phyloP scores from a whole-genome alignment of 2,888 invertebrate genomes.

The Trachelus stipa region DNA sequence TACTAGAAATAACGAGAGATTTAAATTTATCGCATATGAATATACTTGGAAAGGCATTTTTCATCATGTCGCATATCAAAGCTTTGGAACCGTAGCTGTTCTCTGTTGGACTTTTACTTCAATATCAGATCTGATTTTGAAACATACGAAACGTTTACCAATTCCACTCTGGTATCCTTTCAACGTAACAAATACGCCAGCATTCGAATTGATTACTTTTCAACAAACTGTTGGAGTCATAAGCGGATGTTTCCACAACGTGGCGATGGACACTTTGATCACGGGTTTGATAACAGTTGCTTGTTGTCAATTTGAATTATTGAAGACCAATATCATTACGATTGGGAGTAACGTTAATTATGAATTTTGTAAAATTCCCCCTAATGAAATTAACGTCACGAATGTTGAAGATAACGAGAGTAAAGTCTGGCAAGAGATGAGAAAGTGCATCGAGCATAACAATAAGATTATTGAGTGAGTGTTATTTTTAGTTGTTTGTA shows the following conservation, averaged over 20 bases:
- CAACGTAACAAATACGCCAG: slow-evolving; percentile 40
- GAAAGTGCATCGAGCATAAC: slow-evolving; percentile 38
- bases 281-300: slow-evolving; percentile 47
- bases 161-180: slow-evolving; percentile 54
- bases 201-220: slow-evolving; percentile 43
- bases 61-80: slow-evolving; percentile 48
- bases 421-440: slow-evolving; percentile 28
- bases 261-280: slow-evolving; percentile 49
- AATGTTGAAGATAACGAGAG: background rate
- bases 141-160: slow-evolving; percentile 37
- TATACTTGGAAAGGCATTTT: slow-evolving; percentile 51
- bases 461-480: slow-evolving; percentile 44
- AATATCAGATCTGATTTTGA: slow-evolving; percentile 32
- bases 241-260: slow-evolving; percentile 45
- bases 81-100: slow-evolving; percentile 37
- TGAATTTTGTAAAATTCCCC: background rate
- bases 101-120: slow-evolving; percentile 45
- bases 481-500: background rate
- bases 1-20: slow-evolving; percentile 30
- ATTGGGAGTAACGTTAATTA: slow-evolving; percentile 23
- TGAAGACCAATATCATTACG: slow-evolving; percentile 38
- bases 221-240: slow-evolving; percentile 43
- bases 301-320: slow-evolving; percentile 49
- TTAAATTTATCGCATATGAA: slow-evolving; percentile 31
- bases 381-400: background rate